Evolutionary conservation across 2,113 vertebrate genomes (phyloP), one percentile per base, ranked within the genome.

Genomic region (Chaenocephalus aceratus): DNA sequence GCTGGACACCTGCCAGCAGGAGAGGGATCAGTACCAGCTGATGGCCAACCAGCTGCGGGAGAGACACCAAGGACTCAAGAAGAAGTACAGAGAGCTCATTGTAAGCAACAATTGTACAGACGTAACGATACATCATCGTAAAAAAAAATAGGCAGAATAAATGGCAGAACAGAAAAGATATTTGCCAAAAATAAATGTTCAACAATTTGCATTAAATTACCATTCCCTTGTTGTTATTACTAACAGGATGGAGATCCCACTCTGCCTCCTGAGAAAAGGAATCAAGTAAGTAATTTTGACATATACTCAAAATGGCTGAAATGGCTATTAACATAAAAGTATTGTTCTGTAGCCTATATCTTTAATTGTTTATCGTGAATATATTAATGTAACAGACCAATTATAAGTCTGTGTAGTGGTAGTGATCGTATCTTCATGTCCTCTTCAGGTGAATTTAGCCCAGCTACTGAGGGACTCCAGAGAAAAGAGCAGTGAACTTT

Each of bases 21-120:
- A 99, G 86, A 93, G 97, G 83, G 98, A 99, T 94, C 98, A 99
- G 88, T 99, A 96, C 95, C 95, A 97, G 59, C 97, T 99, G 90
- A 99, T 99, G 97, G 97, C 98, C 70, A 99, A 98, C 84, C 98
- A 99, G 94, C 93, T 99, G 2, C 95, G 97, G 0, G 97, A 99
- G 52, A 94, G 94, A 15, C 98, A 99, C 90, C 98, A 99, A 86
- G 94, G 96, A 12, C 95, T 99, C 81, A 99, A 99, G 90, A 99
- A 97, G 94, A 99, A 98, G 88, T 97, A 98, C 88, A 95, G 95
- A 23, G 98, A 99, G 44, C 93, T 99, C 83, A 97, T 98, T 72
- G 98, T 99, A 95, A 46, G 73, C 51, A 77, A n/a, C 44, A 34
- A 7, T 14, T 15, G 7, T 18, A 0, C 64, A 6, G 30, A 54